Evolutionary conservation across 2,797 vertebrate genomes (phyloP).

Genomic region (Platalea minor): DNA sequence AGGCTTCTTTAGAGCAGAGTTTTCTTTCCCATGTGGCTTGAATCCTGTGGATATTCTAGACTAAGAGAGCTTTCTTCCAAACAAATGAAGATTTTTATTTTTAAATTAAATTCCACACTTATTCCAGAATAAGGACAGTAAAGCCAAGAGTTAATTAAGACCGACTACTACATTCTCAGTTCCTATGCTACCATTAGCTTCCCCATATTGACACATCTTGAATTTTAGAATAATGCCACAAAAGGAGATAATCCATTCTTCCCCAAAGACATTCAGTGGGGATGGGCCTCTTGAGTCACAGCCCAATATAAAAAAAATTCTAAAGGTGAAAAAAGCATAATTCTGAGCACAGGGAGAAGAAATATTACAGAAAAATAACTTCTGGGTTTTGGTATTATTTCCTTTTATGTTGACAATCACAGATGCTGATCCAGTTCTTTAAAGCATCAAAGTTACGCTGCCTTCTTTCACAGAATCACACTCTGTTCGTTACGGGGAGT

Average conservation of each 20-base stretch:
- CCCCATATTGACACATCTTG: background rate
- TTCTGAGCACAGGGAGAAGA: background rate
- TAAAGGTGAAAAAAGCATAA: background rate
- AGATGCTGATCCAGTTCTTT: background rate
- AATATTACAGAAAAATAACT: background rate
- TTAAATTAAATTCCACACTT: background rate
- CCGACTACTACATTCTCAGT: background rate
- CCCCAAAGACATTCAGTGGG: background rate
- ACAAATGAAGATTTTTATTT: background rate
- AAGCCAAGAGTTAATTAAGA: background rate
- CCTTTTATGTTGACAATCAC: background rate
- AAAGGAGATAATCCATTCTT: background rate
- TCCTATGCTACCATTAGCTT: background rate
- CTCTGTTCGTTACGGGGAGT: background rate
- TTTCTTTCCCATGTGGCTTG: background rate
- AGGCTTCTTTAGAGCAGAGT: background rate
- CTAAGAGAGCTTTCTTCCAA: background rate
- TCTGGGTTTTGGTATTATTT: background rate
- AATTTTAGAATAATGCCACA: background rate
- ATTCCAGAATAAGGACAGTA: background rate
- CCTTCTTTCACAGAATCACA: background rate
- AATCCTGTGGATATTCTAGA: background rate
- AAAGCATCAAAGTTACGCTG: background rate
- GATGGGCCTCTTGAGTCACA: background rate
- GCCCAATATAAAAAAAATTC: background rate